Evolutionary conservation across 1,140 invertebrate species (phyloP).

Genomic region (Drosophila yakuba): DNA sequence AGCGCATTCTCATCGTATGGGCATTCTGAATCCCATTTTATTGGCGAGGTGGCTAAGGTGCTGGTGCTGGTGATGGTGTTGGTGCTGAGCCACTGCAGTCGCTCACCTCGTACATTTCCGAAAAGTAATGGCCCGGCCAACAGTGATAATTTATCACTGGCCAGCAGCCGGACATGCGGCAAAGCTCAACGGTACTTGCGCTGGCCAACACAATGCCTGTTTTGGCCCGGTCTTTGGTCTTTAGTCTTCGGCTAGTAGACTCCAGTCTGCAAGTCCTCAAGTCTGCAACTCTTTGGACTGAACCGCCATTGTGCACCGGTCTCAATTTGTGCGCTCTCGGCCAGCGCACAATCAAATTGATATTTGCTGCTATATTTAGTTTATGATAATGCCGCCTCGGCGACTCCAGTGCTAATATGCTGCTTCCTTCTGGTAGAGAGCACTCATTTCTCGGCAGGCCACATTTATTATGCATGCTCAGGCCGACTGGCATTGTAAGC

Average conservation of each 20-base stretch:
- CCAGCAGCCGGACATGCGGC: slow-evolving; percentile 75
- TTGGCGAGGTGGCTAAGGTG: slow-evolving; percentile 22
- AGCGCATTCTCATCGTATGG: slow-evolving; percentile 62
- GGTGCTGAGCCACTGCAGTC: slow-evolving; percentile 56
- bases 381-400: slow-evolving; percentile 77
- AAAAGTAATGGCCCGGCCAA: slow-evolving; percentile 77
- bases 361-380: slow-evolving; percentile 83
- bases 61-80: background rate
- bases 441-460: slow-evolving; percentile 53
- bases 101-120: slow-evolving; percentile 76
- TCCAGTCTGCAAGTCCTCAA: background rate
- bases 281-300: background rate
- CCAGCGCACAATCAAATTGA: slow-evolving; percentile 77
- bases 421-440: slow-evolving; percentile 53
- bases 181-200: slow-evolving; percentile 72
- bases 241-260: too few species aligned
- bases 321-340: slow-evolving; percentile 75
- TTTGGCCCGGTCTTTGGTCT: slow-evolving; percentile 6
- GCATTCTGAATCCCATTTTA: slow-evolving; percentile 54
- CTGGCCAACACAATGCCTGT: slow-evolving; percentile 58
- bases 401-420: slow-evolving; percentile 57
- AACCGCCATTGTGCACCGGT: slow-evolving; percentile 42
- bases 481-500: slow-evolving; percentile 4
- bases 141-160: slow-evolving; percentile 82
- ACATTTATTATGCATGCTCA: slow-evolving; percentile 68